Base-by-base conservation (phyloP, 1,140 invertebrate genomes). In the Hypothenemus hampei region DNA sequence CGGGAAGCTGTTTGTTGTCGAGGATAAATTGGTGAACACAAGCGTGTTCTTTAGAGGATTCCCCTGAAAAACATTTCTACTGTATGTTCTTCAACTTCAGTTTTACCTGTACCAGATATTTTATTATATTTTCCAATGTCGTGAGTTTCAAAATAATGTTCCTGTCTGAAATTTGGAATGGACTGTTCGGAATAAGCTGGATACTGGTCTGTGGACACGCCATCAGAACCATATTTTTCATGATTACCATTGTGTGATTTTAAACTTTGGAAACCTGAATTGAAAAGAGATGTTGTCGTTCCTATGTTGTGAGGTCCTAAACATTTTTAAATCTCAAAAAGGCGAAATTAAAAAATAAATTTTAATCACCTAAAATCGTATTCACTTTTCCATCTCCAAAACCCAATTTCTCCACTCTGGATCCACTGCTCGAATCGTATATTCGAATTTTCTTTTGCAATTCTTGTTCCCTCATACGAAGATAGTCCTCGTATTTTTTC, bases 131-230 rank as follows among this genome's bases (percentile, higher is more conserved):
- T 40, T n/a, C 37, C 54, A 8, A 58, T 49, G 37, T 51, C 22
- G 21, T 61, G 60, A 6, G 60, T 61, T 40, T 61, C 60, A 48
- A 61, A 61, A 39, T 56, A 61, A 22, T 61, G 49, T 18, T 61
- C 51, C 11, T 43, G 22, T 18, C 60, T 19, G 11, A 61, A 61
- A 16, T 55, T 41, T 19, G 46, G 47, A 10, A 57, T 26, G 3
- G 44, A 41, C 20, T 18, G 33, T 21, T 46, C 44, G 0, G 13
- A 18, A 31, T 41, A 56, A 22, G 8, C 26, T 7, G 16, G 36
- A 26, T 45, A 16, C 19, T 60, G 40, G 8, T 49, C 45, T 1
- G 43, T 40, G 16, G 39, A 16, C 20, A 36, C 21, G n/a, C 33
- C 39, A 15, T 49, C 44, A 8, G 23, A 33, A 15, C n/a, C n/a